Conservation (phyloP, 2,888 invertebrate species). For the Drosophila mimetica region DNA sequence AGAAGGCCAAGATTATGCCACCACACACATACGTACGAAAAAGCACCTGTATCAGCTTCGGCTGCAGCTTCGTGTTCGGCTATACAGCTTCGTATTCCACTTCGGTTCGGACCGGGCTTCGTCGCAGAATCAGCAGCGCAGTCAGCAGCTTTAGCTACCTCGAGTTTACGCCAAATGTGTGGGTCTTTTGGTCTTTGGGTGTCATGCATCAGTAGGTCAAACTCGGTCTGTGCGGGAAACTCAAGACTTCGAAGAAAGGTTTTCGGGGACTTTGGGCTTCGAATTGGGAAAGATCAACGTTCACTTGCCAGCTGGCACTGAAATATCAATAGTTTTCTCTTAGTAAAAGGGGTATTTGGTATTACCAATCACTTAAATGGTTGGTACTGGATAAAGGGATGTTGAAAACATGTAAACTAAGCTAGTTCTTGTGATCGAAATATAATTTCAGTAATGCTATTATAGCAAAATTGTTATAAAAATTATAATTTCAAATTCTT, state of each 20-base stretch:
- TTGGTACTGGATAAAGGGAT: background rate
- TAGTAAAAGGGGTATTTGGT: background rate
- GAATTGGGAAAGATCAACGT: slow-evolving; percentile 12
- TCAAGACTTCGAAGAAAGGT: slow-evolving; percentile 6
- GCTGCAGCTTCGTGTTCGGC: slow-evolving; percentile 42
- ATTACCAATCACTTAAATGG: background rate
- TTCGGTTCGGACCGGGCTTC: slow-evolving; percentile 12
- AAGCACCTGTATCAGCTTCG: slow-evolving; percentile 56
- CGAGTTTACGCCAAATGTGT: slow-evolving; percentile 21
- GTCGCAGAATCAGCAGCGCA: slow-evolving; percentile 33
- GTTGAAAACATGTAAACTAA: background rate
- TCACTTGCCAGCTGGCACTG: slow-evolving; percentile 11
- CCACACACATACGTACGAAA: slow-evolving; percentile 23
- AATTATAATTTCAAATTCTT: no score
- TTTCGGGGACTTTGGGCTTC: background rate
- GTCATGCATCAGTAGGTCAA: slow-evolving; percentile 34
- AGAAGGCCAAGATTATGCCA: slow-evolving; percentile 79
- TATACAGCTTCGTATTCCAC: slow-evolving; percentile 8
- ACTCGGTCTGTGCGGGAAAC: slow-evolving; percentile 12
- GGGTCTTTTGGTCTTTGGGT: slow-evolving; percentile 35
- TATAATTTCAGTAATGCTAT: no score
- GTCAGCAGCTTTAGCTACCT: slow-evolving; percentile 23
- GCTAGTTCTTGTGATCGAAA: no score
- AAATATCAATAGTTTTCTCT: slow-evolving; percentile 4
- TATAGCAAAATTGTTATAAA: no score